Conservation (phyloP, 2,888 invertebrate species). For the Romanomermis culicivorax region DNA sequence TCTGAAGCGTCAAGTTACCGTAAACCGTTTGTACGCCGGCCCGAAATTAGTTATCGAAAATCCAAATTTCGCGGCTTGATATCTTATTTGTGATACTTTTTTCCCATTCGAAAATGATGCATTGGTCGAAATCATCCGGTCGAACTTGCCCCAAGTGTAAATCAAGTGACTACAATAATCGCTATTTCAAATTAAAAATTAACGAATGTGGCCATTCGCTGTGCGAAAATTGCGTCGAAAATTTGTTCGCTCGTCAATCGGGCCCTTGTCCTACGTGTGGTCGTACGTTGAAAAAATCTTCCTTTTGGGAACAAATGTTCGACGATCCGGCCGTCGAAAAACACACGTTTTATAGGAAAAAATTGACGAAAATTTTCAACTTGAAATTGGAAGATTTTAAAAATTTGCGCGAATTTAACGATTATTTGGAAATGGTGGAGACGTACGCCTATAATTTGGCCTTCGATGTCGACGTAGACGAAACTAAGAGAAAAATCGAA, state of each 20-base stretch:
- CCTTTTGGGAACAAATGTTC: slow-evolving; percentile 79
- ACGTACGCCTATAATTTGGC: slow-evolving; percentile 68
- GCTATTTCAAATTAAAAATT: slow-evolving; percentile 83
- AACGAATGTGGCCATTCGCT: slow-evolving; percentile 92
- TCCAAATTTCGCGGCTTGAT: slow-evolving; percentile 10
- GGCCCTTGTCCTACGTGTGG: slow-evolving; percentile 84
- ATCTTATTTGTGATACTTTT: too few relatives aligned
- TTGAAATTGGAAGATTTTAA: slow-evolving; percentile 65
- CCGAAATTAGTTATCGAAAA: slow-evolving; percentile 21
- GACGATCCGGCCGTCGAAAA: slow-evolving; percentile 91
- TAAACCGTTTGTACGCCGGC: slow-evolving; percentile 18
- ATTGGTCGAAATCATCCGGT: too few relatives aligned
- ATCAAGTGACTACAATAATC: slow-evolving; percentile 85
- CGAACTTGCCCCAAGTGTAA: slow-evolving; percentile 79
- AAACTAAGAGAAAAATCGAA: slow-evolving; percentile 69
- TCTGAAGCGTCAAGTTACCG: slow-evolving; percentile 15
- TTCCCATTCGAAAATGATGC: too few relatives aligned
- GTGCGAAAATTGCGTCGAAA: slow-evolving; percentile 89
- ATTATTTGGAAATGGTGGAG: slow-evolving; percentile 87
- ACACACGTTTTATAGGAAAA: slow-evolving; percentile 78
- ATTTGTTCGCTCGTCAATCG: slow-evolving; percentile 83
- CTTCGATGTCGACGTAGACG: slow-evolving; percentile 65
- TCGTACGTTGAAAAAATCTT: slow-evolving; percentile 60
- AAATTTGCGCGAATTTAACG: slow-evolving; percentile 61
- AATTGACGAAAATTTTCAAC: slow-evolving; percentile 41